phyloP scores from a whole-genome alignment of 2,888 invertebrate species.

The Dendrolimus pini region DNA sequence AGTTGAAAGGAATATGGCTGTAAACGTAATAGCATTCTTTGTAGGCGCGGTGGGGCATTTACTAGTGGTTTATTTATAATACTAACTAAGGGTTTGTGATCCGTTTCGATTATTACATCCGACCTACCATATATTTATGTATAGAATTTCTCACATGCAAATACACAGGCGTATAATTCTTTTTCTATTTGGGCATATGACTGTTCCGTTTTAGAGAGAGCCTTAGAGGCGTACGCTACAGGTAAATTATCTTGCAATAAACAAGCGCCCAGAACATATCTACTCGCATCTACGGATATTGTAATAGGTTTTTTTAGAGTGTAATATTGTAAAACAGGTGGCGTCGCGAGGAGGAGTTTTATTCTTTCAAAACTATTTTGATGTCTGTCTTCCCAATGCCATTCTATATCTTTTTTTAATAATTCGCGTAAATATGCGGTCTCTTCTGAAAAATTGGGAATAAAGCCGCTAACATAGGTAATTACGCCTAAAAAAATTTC shows the following conservation, averaged over 20 bases:
- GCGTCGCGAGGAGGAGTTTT: slow-evolving; percentile 7
- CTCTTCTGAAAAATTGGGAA: slow-evolving; percentile 18
- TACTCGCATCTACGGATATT: slow-evolving; percentile 5
- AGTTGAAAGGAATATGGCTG: slow-evolving; percentile 6
- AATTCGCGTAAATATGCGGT: slow-evolving; percentile 13
- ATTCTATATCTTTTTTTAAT: slow-evolving; percentile 15
- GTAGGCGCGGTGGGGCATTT: slow-evolving; percentile 8
- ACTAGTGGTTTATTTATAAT: slow-evolving; percentile 12
- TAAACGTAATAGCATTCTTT: slow-evolving; percentile 12
- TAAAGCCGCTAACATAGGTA: slow-evolving; percentile 18
- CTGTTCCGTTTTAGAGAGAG: slow-evolving; percentile 14
- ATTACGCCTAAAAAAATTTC: slow-evolving; percentile 19
- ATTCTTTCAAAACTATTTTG: slow-evolving; percentile 7
- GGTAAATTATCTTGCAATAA: slow-evolving; percentile 14
- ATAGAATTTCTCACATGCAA: slow-evolving; percentile 6
- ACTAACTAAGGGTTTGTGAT: slow-evolving; percentile 10
- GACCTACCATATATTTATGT: slow-evolving; percentile 7
- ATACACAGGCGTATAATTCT: slow-evolving; percentile 15
- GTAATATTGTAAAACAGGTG: slow-evolving; percentile 16
- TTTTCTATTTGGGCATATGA: slow-evolving; percentile 17
- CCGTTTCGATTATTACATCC: slow-evolving; percentile 14
- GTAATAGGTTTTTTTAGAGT: slow-evolving; percentile 8
- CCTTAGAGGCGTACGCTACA: slow-evolving; percentile 16
- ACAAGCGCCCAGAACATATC: slow-evolving; percentile 16
- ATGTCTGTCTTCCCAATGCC: slow-evolving; percentile 15